phyloP scores from a whole-genome alignment of 2,113 vertebrate genomes.

The Pseudopodoces humilis region DNA sequence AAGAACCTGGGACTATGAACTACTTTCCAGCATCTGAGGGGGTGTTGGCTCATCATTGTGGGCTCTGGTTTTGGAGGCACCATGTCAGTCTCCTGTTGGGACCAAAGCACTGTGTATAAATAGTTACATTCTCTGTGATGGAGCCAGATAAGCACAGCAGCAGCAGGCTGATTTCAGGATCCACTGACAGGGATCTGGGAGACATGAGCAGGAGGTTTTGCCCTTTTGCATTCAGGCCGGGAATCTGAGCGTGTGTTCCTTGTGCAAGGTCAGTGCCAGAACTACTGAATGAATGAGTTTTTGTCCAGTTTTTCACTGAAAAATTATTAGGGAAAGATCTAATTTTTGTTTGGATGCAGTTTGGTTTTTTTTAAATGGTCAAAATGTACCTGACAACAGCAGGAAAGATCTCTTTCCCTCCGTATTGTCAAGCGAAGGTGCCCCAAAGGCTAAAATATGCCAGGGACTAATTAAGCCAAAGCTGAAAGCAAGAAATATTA shows the following conservation, averaged over 20 bases:
- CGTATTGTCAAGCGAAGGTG: not conserved
- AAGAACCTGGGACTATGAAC: not conserved
- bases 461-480: not conserved
- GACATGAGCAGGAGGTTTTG: rapidly evolving
- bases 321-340: not conserved
- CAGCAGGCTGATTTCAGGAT: not conserved
- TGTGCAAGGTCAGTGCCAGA: not conserved
- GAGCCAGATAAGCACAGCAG: not conserved
- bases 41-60: not conserved
- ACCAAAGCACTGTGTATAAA: not conserved
- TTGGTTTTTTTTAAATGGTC: not conserved
- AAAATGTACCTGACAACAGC: not conserved
- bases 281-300: not conserved
- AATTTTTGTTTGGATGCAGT: not conserved
- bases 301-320: not conserved
- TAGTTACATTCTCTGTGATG: not conserved
- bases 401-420: not conserved
- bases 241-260: rapidly evolving
- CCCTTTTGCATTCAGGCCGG: not conserved
- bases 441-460: not conserved
- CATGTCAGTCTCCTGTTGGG: not conserved
- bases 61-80: not conserved
- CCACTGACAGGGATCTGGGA: not conserved
- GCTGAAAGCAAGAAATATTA: not conserved
- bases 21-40: not conserved